Percentiles rank a stretch among this genome's conserved stretches.
phyloP scores from a whole-genome alignment of 2,113 vertebrate genomes.

The Agapornis roseicollis region DNA sequence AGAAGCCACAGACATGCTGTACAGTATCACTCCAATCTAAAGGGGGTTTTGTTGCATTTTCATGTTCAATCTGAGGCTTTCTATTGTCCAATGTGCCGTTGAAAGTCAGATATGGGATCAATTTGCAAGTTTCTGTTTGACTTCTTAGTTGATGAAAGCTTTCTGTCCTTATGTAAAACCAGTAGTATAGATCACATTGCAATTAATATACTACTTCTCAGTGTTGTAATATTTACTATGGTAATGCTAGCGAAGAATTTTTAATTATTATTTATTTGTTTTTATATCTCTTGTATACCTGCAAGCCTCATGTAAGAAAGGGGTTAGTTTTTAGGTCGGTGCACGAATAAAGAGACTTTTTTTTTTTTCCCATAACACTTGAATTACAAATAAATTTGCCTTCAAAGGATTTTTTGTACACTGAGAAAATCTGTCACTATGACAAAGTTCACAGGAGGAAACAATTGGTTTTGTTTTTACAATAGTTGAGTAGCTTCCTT shows the following conservation, averaged over 20 bases:
- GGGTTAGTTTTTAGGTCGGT: neutral
- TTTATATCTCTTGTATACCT: neutral
- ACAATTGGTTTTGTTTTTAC: slow-evolving; percentile 21
- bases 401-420: neutral
- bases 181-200: neutral
- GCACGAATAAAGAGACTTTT: neutral
- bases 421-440: slow-evolving; percentile 6
- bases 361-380: neutral
- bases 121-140: neutral
- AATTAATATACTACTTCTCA: neutral
- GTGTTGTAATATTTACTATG: neutral
- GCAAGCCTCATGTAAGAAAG: neutral
- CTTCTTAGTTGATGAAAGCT: neutral
- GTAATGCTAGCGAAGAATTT: neutral
- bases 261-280: neutral
- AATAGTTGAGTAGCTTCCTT: neutral
- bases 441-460: neutral
- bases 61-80: neutral
- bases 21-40: neutral
- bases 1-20: neutral
- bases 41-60: neutral
- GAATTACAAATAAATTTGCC: slow-evolving; percentile 8
- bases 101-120: neutral
- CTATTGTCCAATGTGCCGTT: neutral
- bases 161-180: neutral